Evolutionary conservation across 2,797 vertebrate genomes (phyloP).

Genomic region (Enteromius radiatus): DNA sequence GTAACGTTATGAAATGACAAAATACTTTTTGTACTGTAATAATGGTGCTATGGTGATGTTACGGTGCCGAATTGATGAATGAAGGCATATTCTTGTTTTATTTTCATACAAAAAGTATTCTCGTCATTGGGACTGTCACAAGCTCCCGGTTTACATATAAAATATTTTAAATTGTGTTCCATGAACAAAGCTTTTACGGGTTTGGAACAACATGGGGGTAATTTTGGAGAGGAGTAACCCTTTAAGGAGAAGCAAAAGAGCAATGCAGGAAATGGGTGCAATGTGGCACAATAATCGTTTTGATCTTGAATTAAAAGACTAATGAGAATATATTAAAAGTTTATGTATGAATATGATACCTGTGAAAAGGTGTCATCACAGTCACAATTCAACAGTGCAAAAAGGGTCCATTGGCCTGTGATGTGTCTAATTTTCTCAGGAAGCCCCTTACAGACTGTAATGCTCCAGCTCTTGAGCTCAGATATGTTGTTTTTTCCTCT

Average conservation of each 20-base stretch:
- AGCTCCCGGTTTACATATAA: too few relatives aligned
- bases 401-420: background rate
- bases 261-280: background rate
- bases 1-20: too few relatives aligned
- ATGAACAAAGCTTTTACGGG: too few relatives aligned
- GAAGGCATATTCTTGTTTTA: too few relatives aligned
- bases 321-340: background rate
- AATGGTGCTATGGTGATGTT: too few relatives aligned
- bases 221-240: too few relatives aligned
- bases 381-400: background rate
- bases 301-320: background rate
- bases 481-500: constrained; percentile 13
- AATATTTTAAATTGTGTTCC: too few relatives aligned
- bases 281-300: background rate
- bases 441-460: background rate
- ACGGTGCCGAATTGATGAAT: too few relatives aligned
- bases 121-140: too few relatives aligned
- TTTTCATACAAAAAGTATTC: too few relatives aligned
- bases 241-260: background rate
- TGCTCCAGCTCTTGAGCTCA: background rate
- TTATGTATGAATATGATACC: background rate
- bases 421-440: background rate
- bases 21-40: too few relatives aligned
- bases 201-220: too few relatives aligned
- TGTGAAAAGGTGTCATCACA: background rate